A percentile compares a stretch with the other conserved stretches of the same genome.
Evolutionary conservation across 1,140 invertebrate genomes (phyloP).

Genomic region (Brachionus rotundiformis): DNA sequence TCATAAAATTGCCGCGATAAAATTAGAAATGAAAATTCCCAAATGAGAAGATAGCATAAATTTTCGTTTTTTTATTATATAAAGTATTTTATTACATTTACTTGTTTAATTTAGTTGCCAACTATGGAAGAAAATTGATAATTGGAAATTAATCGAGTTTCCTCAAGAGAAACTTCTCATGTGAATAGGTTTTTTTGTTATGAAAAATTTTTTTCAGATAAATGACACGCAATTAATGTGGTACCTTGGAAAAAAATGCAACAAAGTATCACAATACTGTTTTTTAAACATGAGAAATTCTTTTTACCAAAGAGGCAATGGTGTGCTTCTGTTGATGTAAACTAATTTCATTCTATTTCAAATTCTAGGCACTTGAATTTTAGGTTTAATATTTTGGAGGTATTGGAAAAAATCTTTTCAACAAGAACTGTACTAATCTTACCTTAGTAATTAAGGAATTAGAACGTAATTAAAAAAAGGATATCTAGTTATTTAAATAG

Average conservation of each 20-base stretch:
- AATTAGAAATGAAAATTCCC: not conserved
- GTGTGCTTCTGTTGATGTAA: not conserved
- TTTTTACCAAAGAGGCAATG: not conserved
- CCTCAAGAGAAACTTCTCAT: not conserved
- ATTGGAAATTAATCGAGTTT: not conserved
- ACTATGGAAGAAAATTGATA: not conserved
- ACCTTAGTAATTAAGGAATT: too few species aligned
- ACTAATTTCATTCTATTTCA: not conserved
- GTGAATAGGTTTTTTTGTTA: not conserved
- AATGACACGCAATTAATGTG: not conserved
- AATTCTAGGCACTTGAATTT: not conserved
- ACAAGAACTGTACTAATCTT: too few species aligned
- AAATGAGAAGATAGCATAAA: not conserved
- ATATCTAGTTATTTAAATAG: too few species aligned
- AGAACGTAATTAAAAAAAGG: too few species aligned
- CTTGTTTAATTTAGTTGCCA: constrained; percentile 8
- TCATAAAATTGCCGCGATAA: not conserved
- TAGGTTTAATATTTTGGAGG: too few species aligned
- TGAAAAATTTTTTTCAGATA: not conserved
- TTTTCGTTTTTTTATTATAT: not conserved
- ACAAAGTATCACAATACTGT: not conserved
- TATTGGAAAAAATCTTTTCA: too few species aligned
- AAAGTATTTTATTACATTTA: not conserved
- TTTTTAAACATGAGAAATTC: too few species aligned
- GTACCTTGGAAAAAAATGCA: not conserved